Base-by-base conservation (phyloP, 2,113 vertebrate genomes). In the Vulpes ferrilata region DNA sequence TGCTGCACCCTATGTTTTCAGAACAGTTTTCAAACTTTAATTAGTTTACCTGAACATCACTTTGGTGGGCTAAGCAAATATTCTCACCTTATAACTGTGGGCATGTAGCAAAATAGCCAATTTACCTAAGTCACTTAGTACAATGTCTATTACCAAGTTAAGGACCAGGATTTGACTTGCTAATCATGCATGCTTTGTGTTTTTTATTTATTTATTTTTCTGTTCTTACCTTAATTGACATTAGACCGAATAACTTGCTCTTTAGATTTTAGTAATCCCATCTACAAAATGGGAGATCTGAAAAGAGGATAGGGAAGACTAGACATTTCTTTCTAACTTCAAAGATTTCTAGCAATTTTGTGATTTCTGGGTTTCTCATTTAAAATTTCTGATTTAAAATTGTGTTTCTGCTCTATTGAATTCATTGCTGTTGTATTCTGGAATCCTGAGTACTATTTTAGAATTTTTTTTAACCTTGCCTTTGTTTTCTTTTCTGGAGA, bases 11-110 rank as follows among this genome's bases (percentile, higher is more conserved):
- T 43, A 0, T 67, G 69, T 88, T 78, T 95, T 74, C 64, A 73
- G 27, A 86, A 51, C 11, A 82, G 86, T 90, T 81, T 95, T 23
- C 30, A 90, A n/a, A 83, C 51, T 95, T 95, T 71, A 92, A 85
- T 73, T 92, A 76, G 48, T 80, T 88, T 88, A 53, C 91, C 83
- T 64, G 59, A 84, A 67, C 13, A 48, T 19, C 23, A 57, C 8
- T 20, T 97, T 17, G 59, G 35, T n/a, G 69, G 13, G 16, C 25
- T 32, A 65, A 67, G 48, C 38, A 95, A 83, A 88, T 43, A 48
- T 27, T 64, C 9, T 32, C 35, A 23, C 59, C 87, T 67, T 25
- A n/a, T 27, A 55, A 60, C n/a, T 7, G 25, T 76, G 62, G 35
- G 57, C 15, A 48, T 73, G 7, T 71, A 57, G 51, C 7, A 20